Conservation (phyloP, 1,140 invertebrate genomes). For the Agrypnia vestita region DNA sequence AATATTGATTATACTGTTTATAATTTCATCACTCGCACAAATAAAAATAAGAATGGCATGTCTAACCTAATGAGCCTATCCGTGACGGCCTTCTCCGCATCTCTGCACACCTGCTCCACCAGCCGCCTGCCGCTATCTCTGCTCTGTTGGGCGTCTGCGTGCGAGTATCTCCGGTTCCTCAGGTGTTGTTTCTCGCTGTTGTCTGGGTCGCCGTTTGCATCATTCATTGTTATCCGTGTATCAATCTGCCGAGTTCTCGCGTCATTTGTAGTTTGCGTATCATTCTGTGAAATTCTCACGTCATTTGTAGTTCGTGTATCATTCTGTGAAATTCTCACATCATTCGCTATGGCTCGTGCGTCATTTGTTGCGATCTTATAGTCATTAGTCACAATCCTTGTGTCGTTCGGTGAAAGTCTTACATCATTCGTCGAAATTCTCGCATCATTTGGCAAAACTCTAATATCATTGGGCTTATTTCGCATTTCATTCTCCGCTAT, state of each 20-base stretch:
- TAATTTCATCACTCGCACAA: no score
- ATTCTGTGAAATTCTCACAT: conserved; percentile 35
- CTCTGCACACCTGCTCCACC: conserved; percentile 67
- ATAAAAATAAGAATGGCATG: no score
- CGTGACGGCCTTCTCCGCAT: conserved; percentile 69
- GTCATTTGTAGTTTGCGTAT: conserved; percentile 5
- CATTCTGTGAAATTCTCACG: conserved; percentile 37
- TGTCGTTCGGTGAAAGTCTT: not conserved
- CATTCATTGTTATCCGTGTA: no score
- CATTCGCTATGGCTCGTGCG: not conserved
- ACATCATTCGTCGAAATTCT: not conserved
- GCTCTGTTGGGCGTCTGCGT: conserved; percentile 46
- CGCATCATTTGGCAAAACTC: not conserved
- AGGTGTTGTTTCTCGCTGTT: not conserved
- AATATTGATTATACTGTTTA: no score
- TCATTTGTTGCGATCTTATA: not conserved
- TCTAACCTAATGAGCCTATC: conserved; percentile 51
- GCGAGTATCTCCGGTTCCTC: conserved; percentile 34
- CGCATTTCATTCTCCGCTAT: not conserved
- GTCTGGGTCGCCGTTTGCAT: conserved; percentile 25
- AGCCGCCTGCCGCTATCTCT: conserved; percentile 48
- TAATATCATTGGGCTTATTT: not conserved
- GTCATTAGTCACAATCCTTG: conserved; percentile 8
- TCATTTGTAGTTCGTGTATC: not conserved
- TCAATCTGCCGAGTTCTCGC: no score